phyloP scores from a whole-genome alignment of 2,797 vertebrate species.

The Hafferia zeledoni region DNA sequence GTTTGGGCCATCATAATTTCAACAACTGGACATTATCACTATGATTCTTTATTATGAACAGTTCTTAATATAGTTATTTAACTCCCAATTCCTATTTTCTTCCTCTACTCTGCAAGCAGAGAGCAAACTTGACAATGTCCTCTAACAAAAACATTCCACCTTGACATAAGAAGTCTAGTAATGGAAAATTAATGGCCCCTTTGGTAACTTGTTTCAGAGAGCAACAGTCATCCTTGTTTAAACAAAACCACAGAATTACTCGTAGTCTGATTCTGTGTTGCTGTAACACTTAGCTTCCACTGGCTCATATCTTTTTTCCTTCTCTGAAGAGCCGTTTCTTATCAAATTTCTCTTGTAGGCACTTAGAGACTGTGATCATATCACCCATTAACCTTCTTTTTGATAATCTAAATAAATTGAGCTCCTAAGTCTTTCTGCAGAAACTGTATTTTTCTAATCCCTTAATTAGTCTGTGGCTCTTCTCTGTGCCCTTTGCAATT shows the following conservation, averaged over 20 bases:
- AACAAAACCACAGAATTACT: not conserved
- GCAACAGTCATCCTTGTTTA: not conserved
- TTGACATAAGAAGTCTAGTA: not conserved
- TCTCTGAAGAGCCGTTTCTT: not conserved
- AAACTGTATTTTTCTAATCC: constrained; percentile 9
- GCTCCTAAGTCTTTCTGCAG: not conserved
- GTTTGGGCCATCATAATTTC: not conserved
- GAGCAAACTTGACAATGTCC: not conserved
- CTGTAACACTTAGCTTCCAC: not conserved
- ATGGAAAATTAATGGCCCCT: not conserved
- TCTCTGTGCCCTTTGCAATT: not conserved
- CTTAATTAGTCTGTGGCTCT: constrained; percentile 16
- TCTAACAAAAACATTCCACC: not conserved
- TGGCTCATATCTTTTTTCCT: not conserved
- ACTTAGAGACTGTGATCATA: not conserved
- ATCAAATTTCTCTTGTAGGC: not conserved
- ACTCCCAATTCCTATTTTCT: not conserved
- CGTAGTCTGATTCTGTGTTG: not conserved
- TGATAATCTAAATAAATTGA: constrained; percentile 34
- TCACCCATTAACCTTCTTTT: constrained; percentile 32
- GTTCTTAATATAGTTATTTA: not conserved
- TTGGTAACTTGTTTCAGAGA: not conserved
- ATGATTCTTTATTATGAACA: not conserved
- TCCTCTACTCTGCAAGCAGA: not conserved
- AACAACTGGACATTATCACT: not conserved